These are phyloP conservation scores for Hermaeophaga mercurialis DNA, from an alignment of 2,888 invertebrate genomes.

Conservation along the genomic window DNA sequence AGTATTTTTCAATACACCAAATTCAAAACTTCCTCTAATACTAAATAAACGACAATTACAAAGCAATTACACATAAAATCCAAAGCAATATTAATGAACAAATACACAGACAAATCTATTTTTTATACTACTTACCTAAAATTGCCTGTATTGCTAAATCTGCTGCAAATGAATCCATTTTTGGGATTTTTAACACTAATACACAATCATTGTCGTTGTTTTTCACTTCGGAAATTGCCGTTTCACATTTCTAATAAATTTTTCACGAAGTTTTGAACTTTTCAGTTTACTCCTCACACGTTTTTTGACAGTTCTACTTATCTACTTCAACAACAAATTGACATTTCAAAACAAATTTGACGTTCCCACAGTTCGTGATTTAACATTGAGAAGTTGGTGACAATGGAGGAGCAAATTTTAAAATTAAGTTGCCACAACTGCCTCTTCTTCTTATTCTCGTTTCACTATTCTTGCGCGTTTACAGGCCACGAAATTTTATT, in stretches of 20 bases:
- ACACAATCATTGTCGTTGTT: slow-evolving; percentile 39
- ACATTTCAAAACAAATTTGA: slow-evolving; percentile 13
- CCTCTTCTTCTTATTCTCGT: not conserved
- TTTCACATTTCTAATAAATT: slow-evolving; percentile 41
- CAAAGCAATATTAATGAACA: not conserved
- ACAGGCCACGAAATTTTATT: too few species aligned
- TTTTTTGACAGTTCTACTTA: slow-evolving; percentile 45
- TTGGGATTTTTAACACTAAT: slow-evolving; percentile 32
- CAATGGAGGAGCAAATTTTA: not conserved
- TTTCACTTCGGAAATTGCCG: slow-evolving; percentile 30
- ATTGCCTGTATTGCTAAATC: slow-evolving; percentile 53
- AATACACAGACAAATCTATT: slow-evolving; percentile 6
- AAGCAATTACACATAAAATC: not conserved
- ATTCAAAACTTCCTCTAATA: too few species aligned
- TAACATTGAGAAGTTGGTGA: not conserved
- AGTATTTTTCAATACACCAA: too few species aligned
- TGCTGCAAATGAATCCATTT: slow-evolving; percentile 52
- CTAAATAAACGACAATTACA: not conserved
- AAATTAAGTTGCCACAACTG: not conserved
- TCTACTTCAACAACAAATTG: slow-evolving; percentile 13
- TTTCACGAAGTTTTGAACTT: slow-evolving; percentile 43
- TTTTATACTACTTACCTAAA: slow-evolving; percentile 47
- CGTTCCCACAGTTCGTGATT: slow-evolving; percentile 1
- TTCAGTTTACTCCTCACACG: slow-evolving; percentile 43
- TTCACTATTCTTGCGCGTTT: too few species aligned